Percentiles rank a stretch among this genome's conserved stretches.
Conservation (phyloP, 1,140 invertebrate species). For the Meloidogyne exigua region DNA sequence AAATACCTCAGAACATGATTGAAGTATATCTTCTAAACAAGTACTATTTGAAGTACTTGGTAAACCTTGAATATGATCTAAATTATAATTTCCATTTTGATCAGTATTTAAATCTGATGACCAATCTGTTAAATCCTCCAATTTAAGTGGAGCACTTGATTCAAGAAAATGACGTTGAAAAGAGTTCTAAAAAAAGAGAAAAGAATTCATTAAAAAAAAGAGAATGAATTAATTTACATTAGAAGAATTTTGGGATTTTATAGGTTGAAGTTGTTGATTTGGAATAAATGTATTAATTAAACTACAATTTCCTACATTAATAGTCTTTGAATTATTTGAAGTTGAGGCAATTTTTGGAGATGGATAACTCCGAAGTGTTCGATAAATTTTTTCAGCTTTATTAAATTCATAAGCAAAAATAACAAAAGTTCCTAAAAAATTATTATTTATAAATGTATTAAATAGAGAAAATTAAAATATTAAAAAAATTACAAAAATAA, state of each 20-base stretch:
- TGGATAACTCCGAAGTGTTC: conserved; percentile 12
- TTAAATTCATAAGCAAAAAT: conserved; percentile 37
- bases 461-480: too few relatives aligned
- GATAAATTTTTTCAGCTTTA: conserved; percentile 24
- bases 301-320: neutral
- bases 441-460: too few relatives aligned
- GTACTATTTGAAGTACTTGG: neutral
- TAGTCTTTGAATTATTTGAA: neutral
- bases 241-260: neutral
- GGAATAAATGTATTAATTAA: conserved; percentile 10
- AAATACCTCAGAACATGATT: conserved; percentile 16
- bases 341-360: neutral
- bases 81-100: conserved; percentile 2
- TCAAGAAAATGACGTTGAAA: conserved; percentile 5
- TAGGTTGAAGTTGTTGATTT: conserved; percentile 11
- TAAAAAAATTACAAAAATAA: too few relatives aligned
- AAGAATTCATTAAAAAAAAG: too few relatives aligned
- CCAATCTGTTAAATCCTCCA: conserved; percentile 18
- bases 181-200: neutral
- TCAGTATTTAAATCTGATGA: neutral
- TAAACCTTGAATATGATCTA: neutral
- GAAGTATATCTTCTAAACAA: conserved; percentile 25
- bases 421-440: conserved; percentile 31
- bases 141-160: conserved; percentile 16
- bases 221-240: neutral